Conservation (phyloP, 2,888 invertebrate species). For the Plagodis dolabraria region DNA sequence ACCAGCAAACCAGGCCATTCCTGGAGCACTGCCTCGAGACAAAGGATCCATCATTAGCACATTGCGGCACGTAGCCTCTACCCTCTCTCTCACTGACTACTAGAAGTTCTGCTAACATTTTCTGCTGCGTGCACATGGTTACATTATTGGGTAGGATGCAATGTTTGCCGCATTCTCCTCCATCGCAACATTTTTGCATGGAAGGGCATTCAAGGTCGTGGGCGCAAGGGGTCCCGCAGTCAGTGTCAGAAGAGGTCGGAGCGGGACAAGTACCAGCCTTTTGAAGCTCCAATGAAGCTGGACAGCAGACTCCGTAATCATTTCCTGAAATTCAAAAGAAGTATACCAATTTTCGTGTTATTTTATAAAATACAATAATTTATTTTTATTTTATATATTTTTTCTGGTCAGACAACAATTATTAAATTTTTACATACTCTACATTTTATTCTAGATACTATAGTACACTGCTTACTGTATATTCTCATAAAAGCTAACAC, state of each 20-base stretch:
- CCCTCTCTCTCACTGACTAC: conserved; percentile 92
- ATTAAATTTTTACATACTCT: too few relatives aligned
- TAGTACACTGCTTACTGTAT: too few relatives aligned
- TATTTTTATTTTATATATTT: too few relatives aligned
- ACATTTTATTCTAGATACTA: too few relatives aligned
- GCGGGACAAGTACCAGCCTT: conserved; percentile 92
- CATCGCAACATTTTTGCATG: conserved; percentile 92
- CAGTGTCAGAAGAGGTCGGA: conserved; percentile 62
- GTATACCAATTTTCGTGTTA: too few relatives aligned
- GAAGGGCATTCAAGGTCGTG: conserved; percentile 93
- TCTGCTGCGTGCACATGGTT: conserved; percentile 91
- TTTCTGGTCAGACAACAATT: too few relatives aligned
- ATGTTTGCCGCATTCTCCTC: conserved; percentile 89
- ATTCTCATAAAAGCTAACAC: too few relatives aligned
- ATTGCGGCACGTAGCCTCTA: conserved; percentile 93
- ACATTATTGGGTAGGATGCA: conserved; percentile 91
- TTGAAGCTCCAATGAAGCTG: conserved; percentile 89
- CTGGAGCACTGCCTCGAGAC: conserved; percentile 91
- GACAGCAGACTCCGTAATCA: conserved; percentile 95
- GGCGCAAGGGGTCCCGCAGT: conserved; percentile 88
- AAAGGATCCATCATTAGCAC: conserved; percentile 89
- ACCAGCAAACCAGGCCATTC: conserved; percentile 94
- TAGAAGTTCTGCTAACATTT: conserved; percentile 90
- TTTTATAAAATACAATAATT: too few relatives aligned
- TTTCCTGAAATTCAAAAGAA: conserved; percentile 78